Base-by-base conservation (phyloP, 1,140 invertebrate genomes). In the Copidosoma floridanum region DNA sequence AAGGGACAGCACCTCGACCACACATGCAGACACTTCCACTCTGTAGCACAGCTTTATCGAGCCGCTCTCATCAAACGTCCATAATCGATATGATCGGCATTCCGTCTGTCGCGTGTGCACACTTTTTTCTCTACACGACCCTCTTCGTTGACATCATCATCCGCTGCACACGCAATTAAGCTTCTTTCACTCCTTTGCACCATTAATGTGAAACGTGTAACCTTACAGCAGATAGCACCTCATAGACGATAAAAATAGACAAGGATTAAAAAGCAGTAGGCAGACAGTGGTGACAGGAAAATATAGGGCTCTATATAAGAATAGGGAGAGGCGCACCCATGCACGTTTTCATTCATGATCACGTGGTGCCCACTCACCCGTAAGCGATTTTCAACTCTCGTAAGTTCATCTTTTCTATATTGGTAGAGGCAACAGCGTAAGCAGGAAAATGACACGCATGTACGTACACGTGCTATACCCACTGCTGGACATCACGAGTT, bases 81-180 rank as follows among this genome's bases (percentile, higher is more conserved):
- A 57, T 57, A 57, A 57, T 57, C 46, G 35, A 57, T 41, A 27
- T 29, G n/a, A n/a, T n/a, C 21, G 11, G 26, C 55, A 57, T 57
- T 57, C 18, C 12, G 8, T n/a, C 14, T 48, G 48, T 27, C 29
- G 14, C 14, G n/a, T 48, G 24, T 26, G 12, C 21, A 24, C 29
- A 57, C 29, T 24, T 41, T 48, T 24, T 14, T 14, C 7, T 11
- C 12, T 38, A n/a, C 16, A 14, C 20, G 8, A 11, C 7, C 14
- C 0, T 21, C 12, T 32, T 40, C 4, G 7, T 3, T 41, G 24
- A 1, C 29, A 3, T 23, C 20, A 23, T 21, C 0, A 27, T 2
- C n/a, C 16, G 48, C 20, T 23, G 24, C 1, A 32, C 8, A 2
- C 14, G 6, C 12, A 12, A 3, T 20, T 38, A 2, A 10, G 2